Base-by-base conservation (phyloP, 1,140 invertebrate genomes). In the Metaphire vulgaris region DNA sequence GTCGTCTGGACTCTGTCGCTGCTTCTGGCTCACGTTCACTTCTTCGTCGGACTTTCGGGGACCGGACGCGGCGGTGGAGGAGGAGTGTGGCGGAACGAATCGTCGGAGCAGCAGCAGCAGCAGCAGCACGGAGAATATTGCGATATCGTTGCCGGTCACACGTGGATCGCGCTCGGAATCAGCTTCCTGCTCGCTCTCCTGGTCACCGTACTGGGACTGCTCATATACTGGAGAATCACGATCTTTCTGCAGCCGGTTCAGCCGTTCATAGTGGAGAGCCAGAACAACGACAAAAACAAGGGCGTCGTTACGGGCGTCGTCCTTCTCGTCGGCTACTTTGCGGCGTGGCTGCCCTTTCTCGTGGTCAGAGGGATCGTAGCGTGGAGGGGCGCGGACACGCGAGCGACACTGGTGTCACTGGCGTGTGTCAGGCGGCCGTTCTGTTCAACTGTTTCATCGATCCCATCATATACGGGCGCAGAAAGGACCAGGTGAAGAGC, bases 401-500 rank as follows among this genome's bases (percentile, higher is more conserved):
- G 41, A 21, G 41, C 21, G 6, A 56, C 6, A 12, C 41, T 56
- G 41, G 41, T 56, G 41, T 21, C 33, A n/a, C 30, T 2, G 67
- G n/a, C 67, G 26, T 31, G 6, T 26, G n/a, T 6, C 30, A 69
- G 67, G 67, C 30, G n/a, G n/a, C 26, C 67, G n/a, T 69, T 14
- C 2, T 69, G n/a, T 6, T 69, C n/a, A 28, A 14, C 26, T 73
- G 75, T 34, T 32, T 76, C 56, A 64, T 72, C 15, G 33, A 70
- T 56, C 75, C 75, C 2, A 33, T 76, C 75, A 34, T 76, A 30
- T 76, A 71, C 33, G 75, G 68, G 12, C 2, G 33, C n/a, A 30
- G 75, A 15, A 76, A 71, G 75, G 33, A 67, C 75, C 41, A 33
- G 31, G 12, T 76, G 32, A 26, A 70, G 68, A 70, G 29, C 16